These are phyloP conservation scores for Protobothrops mucrosquamatus DNA, from an alignment of 2,113 vertebrate species.

Conservation along the genomic window DNA sequence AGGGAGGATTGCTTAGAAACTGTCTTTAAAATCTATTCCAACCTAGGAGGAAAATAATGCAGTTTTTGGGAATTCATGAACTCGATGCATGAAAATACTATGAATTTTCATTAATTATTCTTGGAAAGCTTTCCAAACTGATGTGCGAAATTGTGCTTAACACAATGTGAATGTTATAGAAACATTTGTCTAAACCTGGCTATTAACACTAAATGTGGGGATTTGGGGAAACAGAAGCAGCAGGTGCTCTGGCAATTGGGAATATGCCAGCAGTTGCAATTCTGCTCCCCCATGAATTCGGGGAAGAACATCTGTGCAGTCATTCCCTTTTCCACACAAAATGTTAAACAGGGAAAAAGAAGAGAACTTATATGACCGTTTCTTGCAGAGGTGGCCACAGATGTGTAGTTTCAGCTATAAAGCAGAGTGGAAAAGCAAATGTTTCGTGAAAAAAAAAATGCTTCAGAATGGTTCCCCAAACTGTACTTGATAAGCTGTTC, in stretches of 20 bases:
- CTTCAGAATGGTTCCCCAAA: neutral
- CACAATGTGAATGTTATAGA: neutral
- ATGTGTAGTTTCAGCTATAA: neutral
- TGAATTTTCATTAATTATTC: neutral
- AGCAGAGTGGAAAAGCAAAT: neutral
- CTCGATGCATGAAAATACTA: neutral
- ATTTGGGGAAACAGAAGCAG: neutral
- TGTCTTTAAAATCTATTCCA: neutral
- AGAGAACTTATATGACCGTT: neutral
- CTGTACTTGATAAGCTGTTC: neutral
- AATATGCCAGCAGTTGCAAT: neutral
- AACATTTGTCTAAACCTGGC: neutral
- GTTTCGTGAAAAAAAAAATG: neutral
- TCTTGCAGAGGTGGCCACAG: neutral
- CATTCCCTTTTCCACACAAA: neutral
- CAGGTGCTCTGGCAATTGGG: neutral
- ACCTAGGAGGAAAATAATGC: neutral
- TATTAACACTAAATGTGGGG: neutral
- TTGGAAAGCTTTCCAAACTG: neutral
- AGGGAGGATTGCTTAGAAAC: neutral
- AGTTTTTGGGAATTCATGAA: neutral
- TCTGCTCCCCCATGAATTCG: neutral
- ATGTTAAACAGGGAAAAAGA: neutral
- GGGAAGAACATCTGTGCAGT: neutral
- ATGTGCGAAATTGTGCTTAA: neutral